Percentiles rank a stretch among this genome's conserved stretches.
phyloP scores from a whole-genome alignment of 2,113 vertebrate species.

The Ellobius talpinus region DNA sequence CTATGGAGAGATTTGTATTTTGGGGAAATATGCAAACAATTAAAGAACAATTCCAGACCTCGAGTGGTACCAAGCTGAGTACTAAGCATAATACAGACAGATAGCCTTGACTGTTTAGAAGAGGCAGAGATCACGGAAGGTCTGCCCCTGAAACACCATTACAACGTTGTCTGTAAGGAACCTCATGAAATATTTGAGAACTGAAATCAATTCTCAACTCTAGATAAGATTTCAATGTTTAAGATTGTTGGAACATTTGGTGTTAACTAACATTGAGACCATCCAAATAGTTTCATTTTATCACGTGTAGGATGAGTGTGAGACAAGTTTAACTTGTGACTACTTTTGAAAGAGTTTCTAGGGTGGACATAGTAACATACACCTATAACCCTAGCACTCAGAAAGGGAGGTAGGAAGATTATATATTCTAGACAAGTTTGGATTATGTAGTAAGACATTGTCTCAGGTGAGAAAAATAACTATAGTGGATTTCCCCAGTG shows the following conservation, averaged over 20 bases:
- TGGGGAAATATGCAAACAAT: conserved; percentile 48
- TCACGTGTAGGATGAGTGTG: neutral
- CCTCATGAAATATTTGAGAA: neutral
- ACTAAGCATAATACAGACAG: conserved; percentile 26
- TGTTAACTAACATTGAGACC: neutral
- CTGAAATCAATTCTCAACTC: conserved; percentile 17
- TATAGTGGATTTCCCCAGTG: neutral
- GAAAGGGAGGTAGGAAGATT: neutral
- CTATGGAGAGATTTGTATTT: conserved; percentile 66
- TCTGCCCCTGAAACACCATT: neutral
- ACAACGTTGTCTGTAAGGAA: neutral
- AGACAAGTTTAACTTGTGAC: conserved; percentile 33
- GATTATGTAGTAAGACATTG: neutral
- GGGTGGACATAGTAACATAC: no score
- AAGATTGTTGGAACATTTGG: neutral
- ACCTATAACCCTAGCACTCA: neutral
- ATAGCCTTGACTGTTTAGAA: neutral
- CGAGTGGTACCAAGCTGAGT: conserved; percentile 22
- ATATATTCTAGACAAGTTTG: neutral
- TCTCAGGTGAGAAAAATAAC: neutral
- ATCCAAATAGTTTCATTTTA: neutral
- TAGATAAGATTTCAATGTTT: neutral
- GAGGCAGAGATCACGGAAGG: neutral
- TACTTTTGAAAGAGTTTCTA: neutral
- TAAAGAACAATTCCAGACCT: conserved; percentile 53